A percentile compares a stretch with the other conserved stretches of the same genome.
Evolutionary conservation across 2,113 vertebrate species (phyloP).

Genomic region (Cinclus cinclus): DNA sequence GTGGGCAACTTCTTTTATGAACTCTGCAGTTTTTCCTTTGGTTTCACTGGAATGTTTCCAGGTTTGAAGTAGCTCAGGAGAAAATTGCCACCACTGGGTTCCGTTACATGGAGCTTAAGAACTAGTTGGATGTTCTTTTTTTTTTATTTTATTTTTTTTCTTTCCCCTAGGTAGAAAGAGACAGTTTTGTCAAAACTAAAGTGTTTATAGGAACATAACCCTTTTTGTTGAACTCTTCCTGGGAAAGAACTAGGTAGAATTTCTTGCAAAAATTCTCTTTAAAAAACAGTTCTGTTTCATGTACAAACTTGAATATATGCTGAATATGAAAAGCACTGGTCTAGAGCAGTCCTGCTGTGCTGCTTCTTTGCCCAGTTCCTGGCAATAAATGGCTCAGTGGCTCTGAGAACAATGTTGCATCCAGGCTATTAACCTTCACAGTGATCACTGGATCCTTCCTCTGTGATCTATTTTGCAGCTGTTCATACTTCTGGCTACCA

Average conservation of each 20-base stretch:
- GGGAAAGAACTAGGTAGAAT: background rate
- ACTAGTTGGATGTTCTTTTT: background rate
- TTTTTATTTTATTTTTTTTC: background rate
- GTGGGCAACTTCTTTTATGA: background rate
- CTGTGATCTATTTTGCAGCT: background rate
- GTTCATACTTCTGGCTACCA: background rate
- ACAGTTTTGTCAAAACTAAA: background rate
- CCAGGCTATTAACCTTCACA: background rate
- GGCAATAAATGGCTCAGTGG: background rate
- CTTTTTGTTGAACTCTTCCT: background rate
- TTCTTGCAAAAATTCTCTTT: background rate
- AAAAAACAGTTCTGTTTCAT: background rate
- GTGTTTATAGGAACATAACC: background rate
- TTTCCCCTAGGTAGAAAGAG: background rate
- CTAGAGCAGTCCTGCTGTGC: background rate
- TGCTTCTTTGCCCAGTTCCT: background rate
- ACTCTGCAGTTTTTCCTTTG: background rate
- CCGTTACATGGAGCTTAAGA: background rate
- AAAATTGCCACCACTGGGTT: background rate
- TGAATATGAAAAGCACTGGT: background rate
- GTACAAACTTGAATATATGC: background rate
- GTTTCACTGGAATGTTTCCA: background rate
- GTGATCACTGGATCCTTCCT: background rate
- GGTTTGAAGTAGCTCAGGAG: background rate
- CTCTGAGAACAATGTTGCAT: background rate